phyloP scores from a whole-genome alignment of 2,113 vertebrate species.

The Hippocampus mohnikei region DNA sequence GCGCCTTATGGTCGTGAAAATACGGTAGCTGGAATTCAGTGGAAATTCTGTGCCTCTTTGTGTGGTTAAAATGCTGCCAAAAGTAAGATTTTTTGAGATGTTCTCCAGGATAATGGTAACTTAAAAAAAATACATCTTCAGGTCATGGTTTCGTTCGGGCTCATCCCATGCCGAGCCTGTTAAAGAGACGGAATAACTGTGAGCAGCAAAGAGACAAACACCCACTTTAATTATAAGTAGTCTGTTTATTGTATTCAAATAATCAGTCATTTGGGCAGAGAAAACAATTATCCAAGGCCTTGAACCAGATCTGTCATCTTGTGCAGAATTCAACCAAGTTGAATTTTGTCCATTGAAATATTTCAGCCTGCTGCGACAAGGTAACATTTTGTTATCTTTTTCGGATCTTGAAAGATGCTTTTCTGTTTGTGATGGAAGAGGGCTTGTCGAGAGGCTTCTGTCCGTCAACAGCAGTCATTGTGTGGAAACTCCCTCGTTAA shows the following conservation, averaged over 20 bases:
- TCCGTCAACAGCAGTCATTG: too few relatives aligned
- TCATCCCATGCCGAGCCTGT: not conserved
- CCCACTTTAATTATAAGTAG: conserved; percentile 20
- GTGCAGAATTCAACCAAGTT: not conserved
- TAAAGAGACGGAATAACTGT: not conserved
- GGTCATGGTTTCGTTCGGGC: conserved; percentile 10
- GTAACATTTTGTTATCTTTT: conserved; percentile 45
- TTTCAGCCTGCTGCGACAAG: conserved; percentile 23
- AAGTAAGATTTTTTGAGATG: not conserved
- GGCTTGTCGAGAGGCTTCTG: too few relatives aligned
- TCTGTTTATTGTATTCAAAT: conserved; percentile 10
- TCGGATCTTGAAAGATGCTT: conserved; percentile 24
- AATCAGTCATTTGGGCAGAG: conserved; percentile 8
- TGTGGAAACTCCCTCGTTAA: too few relatives aligned
- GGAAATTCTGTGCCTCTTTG: conserved; percentile 1
- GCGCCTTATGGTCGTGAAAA: too few relatives aligned
- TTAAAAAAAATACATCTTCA: conserved; percentile 1
- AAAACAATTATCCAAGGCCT: conserved; percentile 14
- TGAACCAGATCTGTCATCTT: conserved; percentile 27
- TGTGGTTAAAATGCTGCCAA: conserved; percentile 22
- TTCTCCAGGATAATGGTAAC: conserved; percentile 3
- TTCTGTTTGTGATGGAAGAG: not conserved
- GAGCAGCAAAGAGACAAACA: conserved; percentile 2
- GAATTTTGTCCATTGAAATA: conserved; percentile 38
- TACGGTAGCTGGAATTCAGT: conserved; percentile 8